Evolutionary conservation across 1,140 invertebrate species (phyloP).

Genomic region (Metaphire vulgaris): DNA sequence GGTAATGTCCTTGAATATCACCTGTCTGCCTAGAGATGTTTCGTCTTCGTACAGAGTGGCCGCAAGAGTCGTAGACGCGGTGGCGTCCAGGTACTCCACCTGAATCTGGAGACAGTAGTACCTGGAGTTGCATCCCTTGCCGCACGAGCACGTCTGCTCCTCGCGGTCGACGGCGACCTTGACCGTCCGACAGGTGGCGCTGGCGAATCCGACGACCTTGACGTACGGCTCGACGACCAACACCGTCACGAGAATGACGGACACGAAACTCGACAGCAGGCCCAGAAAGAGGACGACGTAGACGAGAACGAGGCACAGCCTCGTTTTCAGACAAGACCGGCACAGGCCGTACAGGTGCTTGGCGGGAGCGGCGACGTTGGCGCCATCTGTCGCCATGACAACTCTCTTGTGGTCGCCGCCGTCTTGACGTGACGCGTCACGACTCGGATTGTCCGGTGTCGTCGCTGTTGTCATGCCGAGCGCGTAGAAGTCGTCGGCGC

Average conservation of each 20-base stretch:
- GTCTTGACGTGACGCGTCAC: neutral
- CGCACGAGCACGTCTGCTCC: conserved; percentile 17
- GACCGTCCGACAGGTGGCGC: neutral
- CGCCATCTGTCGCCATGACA: too few species aligned
- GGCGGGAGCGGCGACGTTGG: neutral
- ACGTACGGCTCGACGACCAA: neutral
- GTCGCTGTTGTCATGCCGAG: neutral
- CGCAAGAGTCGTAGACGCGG: neutral
- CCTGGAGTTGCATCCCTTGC: conserved; percentile 10
- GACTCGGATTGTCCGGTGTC: neutral
- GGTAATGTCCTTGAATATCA: neutral
- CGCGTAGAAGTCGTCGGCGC: neutral
- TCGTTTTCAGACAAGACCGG: neutral
- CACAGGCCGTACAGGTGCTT: neutral
- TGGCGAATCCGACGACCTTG: neutral
- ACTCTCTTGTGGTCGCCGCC: too few species aligned
- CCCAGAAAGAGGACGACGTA: neutral
- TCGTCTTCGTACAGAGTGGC: neutral
- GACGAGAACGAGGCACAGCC: neutral
- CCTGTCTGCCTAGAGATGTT: neutral
- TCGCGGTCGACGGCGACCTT: neutral
- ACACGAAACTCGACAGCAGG: neutral
- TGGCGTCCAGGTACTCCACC: neutral
- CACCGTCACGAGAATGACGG: neutral
- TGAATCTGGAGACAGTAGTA: conserved; percentile 14